Evolutionary conservation across 1,140 invertebrate genomes (phyloP).

Genomic region (Limonius californicus): DNA sequence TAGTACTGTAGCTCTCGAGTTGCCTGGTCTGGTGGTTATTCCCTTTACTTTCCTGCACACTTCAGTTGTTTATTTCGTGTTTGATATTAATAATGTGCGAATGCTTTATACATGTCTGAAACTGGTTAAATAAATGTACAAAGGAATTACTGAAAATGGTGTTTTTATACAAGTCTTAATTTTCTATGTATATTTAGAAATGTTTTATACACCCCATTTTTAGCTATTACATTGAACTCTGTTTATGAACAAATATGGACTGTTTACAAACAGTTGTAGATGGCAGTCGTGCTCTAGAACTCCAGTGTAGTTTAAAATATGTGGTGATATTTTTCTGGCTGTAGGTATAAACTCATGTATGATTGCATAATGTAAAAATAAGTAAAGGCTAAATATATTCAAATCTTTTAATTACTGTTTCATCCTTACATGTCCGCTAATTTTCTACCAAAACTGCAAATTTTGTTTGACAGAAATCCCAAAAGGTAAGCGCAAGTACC

Average conservation of each 20-base stretch:
- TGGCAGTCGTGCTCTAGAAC: constrained; percentile 43
- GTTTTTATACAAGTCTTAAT: constrained; percentile 48
- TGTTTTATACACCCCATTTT: constrained; percentile 47
- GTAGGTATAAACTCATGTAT: constrained; percentile 49
- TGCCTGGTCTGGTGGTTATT: constrained; percentile 39
- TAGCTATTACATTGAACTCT: constrained; percentile 45
- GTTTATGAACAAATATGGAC: constrained; percentile 43
- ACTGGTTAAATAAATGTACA: constrained; percentile 55
- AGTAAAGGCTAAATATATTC: constrained; percentile 49
- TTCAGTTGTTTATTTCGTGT: constrained; percentile 46
- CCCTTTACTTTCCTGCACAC: constrained; percentile 40
- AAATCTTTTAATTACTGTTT: constrained; percentile 22
- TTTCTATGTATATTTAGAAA: constrained; percentile 47
- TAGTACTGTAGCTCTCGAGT: constrained; percentile 35
- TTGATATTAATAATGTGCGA: constrained; percentile 53
- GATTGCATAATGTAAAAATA: constrained; percentile 48
- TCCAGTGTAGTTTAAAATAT: constrained; percentile 49
- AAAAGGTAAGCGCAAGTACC: neutral
- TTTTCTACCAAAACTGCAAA: neutral
- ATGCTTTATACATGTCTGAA: constrained; percentile 57
- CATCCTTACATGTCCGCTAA: neutral
- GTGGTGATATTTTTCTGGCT: constrained; percentile 50
- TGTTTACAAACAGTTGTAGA: constrained; percentile 37
- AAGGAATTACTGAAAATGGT: constrained; percentile 52
- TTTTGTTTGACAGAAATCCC: no score